phyloP scores from a whole-genome alignment of 2,797 vertebrate genomes.

The Threskiornis aethiopicus region DNA sequence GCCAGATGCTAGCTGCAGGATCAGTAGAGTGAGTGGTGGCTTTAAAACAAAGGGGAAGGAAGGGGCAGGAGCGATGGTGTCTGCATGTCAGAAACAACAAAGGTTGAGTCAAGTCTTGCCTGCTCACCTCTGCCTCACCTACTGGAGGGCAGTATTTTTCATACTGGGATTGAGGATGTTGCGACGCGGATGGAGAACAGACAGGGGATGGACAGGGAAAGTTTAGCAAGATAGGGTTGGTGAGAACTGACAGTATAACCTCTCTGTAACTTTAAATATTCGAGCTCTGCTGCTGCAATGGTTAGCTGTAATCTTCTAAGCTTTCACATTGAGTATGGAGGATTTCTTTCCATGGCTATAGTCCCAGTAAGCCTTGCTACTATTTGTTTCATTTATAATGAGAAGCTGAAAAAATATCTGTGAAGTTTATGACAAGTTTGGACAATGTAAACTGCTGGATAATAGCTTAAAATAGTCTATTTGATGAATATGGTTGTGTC shows the following conservation, averaged over 20 bases:
- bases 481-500: constrained; percentile 51
- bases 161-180: not conserved
- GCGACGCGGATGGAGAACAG: not conserved
- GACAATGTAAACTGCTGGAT: constrained; percentile 40
- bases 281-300: not conserved
- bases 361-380: not conserved
- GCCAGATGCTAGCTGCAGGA: not conserved
- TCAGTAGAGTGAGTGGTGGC: not conserved
- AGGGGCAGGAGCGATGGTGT: not conserved
- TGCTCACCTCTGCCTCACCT: not conserved
- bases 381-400: not conserved
- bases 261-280: not conserved
- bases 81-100: not conserved
- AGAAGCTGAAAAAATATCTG: not conserved
- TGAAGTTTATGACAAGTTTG: constrained; percentile 45
- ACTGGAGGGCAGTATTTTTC: not conserved
- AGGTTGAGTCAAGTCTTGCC: not conserved
- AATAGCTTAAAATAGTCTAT: constrained; percentile 50
- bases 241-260: not conserved
- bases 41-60: not conserved
- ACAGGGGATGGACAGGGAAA: not conserved
- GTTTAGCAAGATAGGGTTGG: not conserved
- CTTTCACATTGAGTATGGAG: not conserved
- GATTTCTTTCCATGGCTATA: not conserved
- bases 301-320: not conserved